Evolutionary conservation across 2,113 vertebrate species (phyloP).

Genomic region (Amphiprion ocellaris): DNA sequence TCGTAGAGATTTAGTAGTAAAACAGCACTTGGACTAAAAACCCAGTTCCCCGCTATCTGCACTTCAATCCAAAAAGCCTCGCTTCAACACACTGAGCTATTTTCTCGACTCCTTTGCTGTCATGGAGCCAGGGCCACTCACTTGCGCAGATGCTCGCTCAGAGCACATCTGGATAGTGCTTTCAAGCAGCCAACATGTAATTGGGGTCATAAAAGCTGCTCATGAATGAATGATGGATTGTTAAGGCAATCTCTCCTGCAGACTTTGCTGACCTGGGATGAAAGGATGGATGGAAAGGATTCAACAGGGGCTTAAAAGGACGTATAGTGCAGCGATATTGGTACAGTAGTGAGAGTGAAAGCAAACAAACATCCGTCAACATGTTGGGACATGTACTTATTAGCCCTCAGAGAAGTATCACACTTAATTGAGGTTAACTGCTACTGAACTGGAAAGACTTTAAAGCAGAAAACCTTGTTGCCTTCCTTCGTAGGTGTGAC

Average conservation of each 20-base stretch:
- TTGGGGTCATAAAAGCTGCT: conserved; percentile 71
- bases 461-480: conserved; percentile 10
- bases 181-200: conserved; percentile 66
- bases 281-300: conserved; percentile 33
- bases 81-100: conserved; percentile 15
- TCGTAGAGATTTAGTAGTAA: no score
- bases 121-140: conserved; percentile 62
- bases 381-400: conserved; percentile 9
- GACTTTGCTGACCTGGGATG: conserved; percentile 22
- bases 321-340: not conserved
- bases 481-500: conserved; percentile 43
- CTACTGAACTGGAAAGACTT: conserved; percentile 31
- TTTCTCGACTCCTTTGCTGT: conserved; percentile 27
- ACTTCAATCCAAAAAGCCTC: conserved; percentile 40
- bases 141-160: conserved; percentile 30
- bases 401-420: not conserved
- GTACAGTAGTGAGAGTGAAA: not conserved
- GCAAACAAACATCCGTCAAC: conserved; percentile 2
- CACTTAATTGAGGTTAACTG: conserved; percentile 1
- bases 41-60: conserved; percentile 6
- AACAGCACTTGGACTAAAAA: conserved; percentile 47
- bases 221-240: conserved; percentile 78
- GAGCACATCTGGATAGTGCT: conserved; percentile 56
- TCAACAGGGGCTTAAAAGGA: conserved; percentile 24
- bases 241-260: conserved; percentile 57